Conservation (phyloP, 2,888 invertebrate genomes). For the Epinotia brunnichana region DNA sequence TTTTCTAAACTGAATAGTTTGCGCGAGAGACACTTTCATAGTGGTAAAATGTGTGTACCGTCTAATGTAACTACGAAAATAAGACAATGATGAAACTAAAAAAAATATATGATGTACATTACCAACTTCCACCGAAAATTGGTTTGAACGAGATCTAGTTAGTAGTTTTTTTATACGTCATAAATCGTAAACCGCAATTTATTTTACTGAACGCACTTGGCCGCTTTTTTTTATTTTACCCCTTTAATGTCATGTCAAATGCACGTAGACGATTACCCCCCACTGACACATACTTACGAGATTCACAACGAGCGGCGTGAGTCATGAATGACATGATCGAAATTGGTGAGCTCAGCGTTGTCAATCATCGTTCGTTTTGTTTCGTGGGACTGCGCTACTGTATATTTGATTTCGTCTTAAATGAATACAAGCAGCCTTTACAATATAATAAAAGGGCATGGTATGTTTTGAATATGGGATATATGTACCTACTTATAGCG, state of each 20-base stretch:
- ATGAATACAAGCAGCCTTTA: background rate
- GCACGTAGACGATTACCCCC: conserved; percentile 7
- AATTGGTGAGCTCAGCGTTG: conserved; percentile 39
- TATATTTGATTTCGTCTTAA: conserved; percentile 13
- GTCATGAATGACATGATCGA: conserved; percentile 19
- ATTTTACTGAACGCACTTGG: no score
- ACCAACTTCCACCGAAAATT: no score
- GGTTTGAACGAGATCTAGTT: no score
- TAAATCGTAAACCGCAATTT: no score
- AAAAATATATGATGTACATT: no score
- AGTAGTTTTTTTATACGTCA: no score
- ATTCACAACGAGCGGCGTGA: conserved; percentile 19
- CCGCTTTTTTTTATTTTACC: background rate
- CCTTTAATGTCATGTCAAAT: conserved; percentile 17
- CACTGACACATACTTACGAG: conserved; percentile 12
- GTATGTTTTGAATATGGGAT: background rate
- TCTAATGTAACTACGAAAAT: no score
- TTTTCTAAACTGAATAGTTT: no score
- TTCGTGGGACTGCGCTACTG: conserved; percentile 21
- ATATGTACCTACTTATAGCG: background rate
- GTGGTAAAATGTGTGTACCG: no score
- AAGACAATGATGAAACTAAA: no score
- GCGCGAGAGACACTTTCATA: no score
- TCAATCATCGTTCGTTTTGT: conserved; percentile 36
- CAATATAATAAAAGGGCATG: background rate